Base-by-base conservation (phyloP, 2,888 invertebrate species). In the Dendrolimus pini region DNA sequence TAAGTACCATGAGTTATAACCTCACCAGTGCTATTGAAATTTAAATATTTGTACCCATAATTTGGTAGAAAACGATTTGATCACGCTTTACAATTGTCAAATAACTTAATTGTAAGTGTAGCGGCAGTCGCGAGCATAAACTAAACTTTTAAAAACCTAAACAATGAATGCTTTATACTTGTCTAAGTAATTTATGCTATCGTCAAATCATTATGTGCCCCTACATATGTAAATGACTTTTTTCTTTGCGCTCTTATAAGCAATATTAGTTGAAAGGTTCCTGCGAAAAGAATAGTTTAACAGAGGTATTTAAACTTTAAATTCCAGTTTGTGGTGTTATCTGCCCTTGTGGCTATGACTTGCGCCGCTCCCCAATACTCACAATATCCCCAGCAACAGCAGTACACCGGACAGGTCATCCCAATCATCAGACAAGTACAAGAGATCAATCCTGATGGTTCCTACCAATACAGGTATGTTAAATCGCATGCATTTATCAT, bases 391-490 rank as follows among this genome's bases (percentile, higher is more conserved):
- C 77, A 81, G 57, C 74, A 78, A 60, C 71, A 72, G 41, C 78
- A 76, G 55, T 77, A 80, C 61, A 77, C 74, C 58, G 73, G 71
- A 14, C 80, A 76, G 56, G 64, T 70, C n/a, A 93, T 93, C 60
- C 93, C 93, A n/a, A 94, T 94, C 65, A 54, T 94, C 54, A 91
- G 85, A 59, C 93, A 93, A 70, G 71, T 82, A 18, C 92, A 93
- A 65, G 92, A 92, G 56, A 79, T 91, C 60, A 91, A 92, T 74
- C 80, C 82, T 55, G 93, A 93, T 65, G 93, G 93, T 55, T 89
- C 90, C 56, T 94, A 93, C 72, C 85, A 93, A 79, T 94, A 89
- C 78, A 94, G 93, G 93, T 93, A 78, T 74, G 58, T 57, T 53
- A 41, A 55, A 57, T n/a, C 41, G 9, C 10, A 7, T 13, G 30